Percentiles rank a stretch among this genome's conserved stretches.
Evolutionary conservation across 2,797 vertebrate species (phyloP).

Genomic region (Sciurus vulgaris): DNA sequence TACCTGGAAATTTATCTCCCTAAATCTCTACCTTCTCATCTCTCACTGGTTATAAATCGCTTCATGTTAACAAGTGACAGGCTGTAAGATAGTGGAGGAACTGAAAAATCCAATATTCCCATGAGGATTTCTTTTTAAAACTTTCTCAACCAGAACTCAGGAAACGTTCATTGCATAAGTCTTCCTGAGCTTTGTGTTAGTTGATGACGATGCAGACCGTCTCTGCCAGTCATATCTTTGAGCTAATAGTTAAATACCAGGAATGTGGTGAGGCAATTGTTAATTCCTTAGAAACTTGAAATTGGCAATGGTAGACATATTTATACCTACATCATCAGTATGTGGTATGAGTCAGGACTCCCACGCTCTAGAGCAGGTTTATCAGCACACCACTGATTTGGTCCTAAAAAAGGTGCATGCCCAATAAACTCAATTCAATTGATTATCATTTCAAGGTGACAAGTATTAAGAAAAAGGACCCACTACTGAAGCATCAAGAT

Average conservation of each 20-base stretch:
- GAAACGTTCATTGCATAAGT: not conserved
- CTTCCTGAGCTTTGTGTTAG: not conserved
- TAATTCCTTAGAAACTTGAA: not conserved
- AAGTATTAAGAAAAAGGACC: not conserved
- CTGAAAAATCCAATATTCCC: not conserved
- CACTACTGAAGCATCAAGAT: not conserved
- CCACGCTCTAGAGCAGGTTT: not conserved
- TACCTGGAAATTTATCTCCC: not conserved
- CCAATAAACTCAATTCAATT: not conserved
- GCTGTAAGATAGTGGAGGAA: not conserved
- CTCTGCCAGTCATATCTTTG: not conserved
- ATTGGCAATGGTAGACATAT: not conserved
- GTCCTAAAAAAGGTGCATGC: not conserved
- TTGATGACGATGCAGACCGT: not conserved
- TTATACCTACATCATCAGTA: not conserved
- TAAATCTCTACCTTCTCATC: not conserved
- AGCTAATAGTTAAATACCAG: not conserved
- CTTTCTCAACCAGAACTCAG: not conserved
- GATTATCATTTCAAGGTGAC: not conserved
- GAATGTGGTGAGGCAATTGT: not conserved
- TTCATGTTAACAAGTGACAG: not conserved
- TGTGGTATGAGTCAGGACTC: not conserved
- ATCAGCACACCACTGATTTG: not conserved
- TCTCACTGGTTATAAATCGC: not conserved
- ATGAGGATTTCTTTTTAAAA: not conserved